Percentiles rank a stretch among this genome's conserved stretches.
Conservation (phyloP, 1,140 invertebrate genomes). For the Trachelipus rathkii region DNA sequence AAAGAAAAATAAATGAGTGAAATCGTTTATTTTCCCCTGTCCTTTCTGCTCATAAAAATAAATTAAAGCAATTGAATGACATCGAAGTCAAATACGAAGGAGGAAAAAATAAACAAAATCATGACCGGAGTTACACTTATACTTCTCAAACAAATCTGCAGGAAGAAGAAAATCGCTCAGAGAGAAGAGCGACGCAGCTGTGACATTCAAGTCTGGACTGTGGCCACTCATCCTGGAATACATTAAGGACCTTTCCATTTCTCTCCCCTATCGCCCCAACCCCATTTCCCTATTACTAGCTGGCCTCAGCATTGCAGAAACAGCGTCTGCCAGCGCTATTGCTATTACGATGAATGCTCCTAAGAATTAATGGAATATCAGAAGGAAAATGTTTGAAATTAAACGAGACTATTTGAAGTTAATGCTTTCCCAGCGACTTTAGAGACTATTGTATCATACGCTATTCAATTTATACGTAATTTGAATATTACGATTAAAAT, state of each 20-base stretch:
- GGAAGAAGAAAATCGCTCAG: neutral
- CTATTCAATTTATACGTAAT: neutral
- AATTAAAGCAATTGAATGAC: too few relatives aligned
- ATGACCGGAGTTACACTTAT: too few relatives aligned
- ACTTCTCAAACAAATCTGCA: too few relatives aligned
- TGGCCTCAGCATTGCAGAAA: conserved; percentile 1
- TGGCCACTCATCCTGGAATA: conserved; percentile 11
- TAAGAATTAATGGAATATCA: conserved; percentile 9
- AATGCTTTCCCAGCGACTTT: neutral
- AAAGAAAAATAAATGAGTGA: too few relatives aligned
- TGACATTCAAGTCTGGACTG: conserved; percentile 8
- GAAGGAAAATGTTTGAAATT: neutral
- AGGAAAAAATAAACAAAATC: too few relatives aligned
- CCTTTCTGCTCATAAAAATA: too few relatives aligned
- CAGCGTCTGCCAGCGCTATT: neutral
- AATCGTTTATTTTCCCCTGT: too few relatives aligned
- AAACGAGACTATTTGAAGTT: neutral
- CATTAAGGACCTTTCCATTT: neutral
- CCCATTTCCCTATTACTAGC: neutral
- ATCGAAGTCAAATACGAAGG: too few relatives aligned
- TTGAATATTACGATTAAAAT: conserved; percentile 2
- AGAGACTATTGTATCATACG: neutral
- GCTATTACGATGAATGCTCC: conserved; percentile 6
- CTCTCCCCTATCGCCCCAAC: neutral
- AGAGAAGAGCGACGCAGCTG: neutral